phyloP scores from a whole-genome alignment of 2,113 vertebrate genomes.

The Ophiodon elongatus region DNA sequence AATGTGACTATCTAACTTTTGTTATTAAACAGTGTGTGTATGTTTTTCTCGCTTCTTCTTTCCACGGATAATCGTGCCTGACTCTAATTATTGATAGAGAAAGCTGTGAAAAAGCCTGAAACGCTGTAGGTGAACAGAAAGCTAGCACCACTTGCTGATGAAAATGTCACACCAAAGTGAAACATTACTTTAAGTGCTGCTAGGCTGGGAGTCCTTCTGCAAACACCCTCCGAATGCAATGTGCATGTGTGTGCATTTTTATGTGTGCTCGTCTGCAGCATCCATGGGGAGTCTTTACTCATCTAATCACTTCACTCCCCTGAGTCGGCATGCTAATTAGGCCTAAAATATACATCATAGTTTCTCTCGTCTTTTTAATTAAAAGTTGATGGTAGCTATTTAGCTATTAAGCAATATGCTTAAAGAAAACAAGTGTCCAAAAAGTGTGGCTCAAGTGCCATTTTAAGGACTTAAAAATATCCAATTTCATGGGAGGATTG shows the following conservation, averaged over 20 bases:
- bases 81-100: conserved; percentile 29
- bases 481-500: conserved; percentile 18
- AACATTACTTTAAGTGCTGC: conserved; percentile 37
- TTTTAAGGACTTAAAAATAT: conserved; percentile 16
- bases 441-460: conserved; percentile 34
- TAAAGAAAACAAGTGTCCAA: conserved; percentile 16
- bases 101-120: background rate
- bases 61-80: conserved; percentile 19
- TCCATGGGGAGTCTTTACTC: conserved; percentile 74
- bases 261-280: conserved; percentile 43
- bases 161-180: conserved; percentile 52
- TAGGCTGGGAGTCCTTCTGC: conserved; percentile 6
- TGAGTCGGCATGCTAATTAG: conserved; percentile 71
- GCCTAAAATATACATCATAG: conserved; percentile 79
- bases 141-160: background rate
- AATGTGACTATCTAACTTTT: background rate
- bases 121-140: conserved; percentile 25
- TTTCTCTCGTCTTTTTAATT: conserved; percentile 69
- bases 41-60: conserved; percentile 11
- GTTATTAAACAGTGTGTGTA: background rate
- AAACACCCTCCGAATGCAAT: conserved; percentile 21
- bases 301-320: conserved; percentile 74
- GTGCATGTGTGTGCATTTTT: conserved; percentile 7
- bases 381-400: conserved; percentile 72
- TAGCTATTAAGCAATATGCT: conserved; percentile 54